A percentile compares a stretch with the other conserved stretches of the same genome.
Evolutionary conservation across 2,797 vertebrate genomes (phyloP).

Genomic region (Cuniculus paca): DNA sequence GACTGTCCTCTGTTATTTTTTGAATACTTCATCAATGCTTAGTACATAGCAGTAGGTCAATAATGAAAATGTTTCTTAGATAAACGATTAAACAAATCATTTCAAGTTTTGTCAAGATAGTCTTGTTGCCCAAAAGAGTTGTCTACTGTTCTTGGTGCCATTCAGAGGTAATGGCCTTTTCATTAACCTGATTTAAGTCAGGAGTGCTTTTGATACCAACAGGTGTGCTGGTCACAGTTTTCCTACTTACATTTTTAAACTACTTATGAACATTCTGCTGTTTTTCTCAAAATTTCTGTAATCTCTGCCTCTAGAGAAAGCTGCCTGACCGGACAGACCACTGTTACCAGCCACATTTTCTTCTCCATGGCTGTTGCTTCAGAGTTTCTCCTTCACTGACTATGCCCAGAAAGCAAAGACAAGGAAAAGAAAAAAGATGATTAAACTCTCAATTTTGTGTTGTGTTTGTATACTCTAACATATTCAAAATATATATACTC

Average conservation of each 20-base stretch:
- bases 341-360: background rate
- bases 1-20: background rate
- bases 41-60: background rate
- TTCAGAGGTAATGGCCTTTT: background rate
- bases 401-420: conserved; percentile 21
- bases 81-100: background rate
- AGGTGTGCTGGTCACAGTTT: background rate
- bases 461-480: conserved; percentile 2
- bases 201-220: background rate
- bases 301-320: background rate
- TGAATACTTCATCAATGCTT: background rate
- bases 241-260: background rate
- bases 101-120: background rate
- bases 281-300: background rate
- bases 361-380: background rate
- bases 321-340: too few relatives aligned
- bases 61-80: background rate
- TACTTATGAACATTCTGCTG: background rate
- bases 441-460: background rate
- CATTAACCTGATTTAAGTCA: background rate
- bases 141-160: background rate
- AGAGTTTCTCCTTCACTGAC: background rate
- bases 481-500: conserved; percentile 48
- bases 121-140: background rate
- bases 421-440: background rate